Evolutionary conservation across 2,113 vertebrate species (phyloP).

Genomic region (Odontophorus gujanensis): DNA sequence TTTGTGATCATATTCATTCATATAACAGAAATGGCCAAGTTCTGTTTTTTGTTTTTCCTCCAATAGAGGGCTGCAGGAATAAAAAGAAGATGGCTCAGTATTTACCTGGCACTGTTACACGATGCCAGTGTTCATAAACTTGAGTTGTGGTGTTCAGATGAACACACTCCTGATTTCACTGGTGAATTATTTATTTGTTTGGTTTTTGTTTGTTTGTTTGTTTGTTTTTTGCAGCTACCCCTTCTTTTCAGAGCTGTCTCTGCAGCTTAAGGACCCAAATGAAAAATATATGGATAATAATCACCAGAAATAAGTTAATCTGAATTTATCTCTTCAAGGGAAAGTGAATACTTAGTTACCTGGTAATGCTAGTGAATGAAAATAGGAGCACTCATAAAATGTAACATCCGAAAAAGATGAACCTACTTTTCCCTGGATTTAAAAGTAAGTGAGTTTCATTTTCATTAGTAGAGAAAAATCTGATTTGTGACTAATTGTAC

Average conservation of each 20-base stretch:
- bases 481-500: neutral
- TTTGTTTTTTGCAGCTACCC: neutral
- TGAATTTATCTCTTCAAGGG: neutral
- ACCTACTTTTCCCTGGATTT: neutral
- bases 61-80: neutral
- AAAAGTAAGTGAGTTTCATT: neutral
- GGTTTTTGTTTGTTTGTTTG: neutral
- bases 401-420: neutral
- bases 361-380: neutral
- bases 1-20: neutral
- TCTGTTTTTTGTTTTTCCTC: neutral
- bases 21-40: neutral
- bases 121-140: neutral
- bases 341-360: conserved; percentile 6
- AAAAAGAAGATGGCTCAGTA: neutral
- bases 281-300: neutral
- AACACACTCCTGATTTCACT: neutral
- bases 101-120: neutral
- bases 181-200: neutral
- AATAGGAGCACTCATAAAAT: neutral
- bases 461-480: neutral
- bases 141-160: neutral
- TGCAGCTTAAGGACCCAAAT: neutral
- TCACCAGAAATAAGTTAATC: neutral
- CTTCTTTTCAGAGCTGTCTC: neutral